Evolutionary conservation across 2,797 vertebrate genomes (phyloP).

Genomic region (Lateolabrax maculatus): DNA sequence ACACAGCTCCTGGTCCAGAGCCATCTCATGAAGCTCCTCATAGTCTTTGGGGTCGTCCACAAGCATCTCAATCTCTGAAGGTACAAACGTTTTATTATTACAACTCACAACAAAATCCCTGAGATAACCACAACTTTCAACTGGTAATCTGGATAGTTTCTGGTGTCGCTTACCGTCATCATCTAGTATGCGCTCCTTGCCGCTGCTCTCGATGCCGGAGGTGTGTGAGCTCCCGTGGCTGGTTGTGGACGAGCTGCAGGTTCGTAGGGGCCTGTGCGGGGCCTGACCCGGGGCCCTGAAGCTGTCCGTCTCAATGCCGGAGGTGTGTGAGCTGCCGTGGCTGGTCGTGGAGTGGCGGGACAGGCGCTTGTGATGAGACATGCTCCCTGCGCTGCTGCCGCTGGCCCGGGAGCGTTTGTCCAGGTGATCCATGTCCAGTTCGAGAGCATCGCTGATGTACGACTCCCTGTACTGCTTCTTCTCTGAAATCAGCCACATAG

Average conservation of each 20-base stretch:
- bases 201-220: constrained; percentile 95
- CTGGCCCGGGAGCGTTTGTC: constrained; percentile 96
- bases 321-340: constrained; percentile 97
- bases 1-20: constrained; percentile 95
- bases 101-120: not conserved
- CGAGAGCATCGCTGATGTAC: constrained; percentile 98
- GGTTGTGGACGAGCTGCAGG: constrained; percentile 95
- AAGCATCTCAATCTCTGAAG: constrained; percentile 97
- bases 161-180: constrained; percentile 91
- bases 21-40: constrained; percentile 91
- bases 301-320: constrained; percentile 94
- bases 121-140: not conserved
- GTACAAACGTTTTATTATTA: constrained; percentile 1
- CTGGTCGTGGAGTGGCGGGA: constrained; percentile 94
- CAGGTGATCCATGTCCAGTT: constrained; percentile 96
- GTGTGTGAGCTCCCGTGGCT: constrained; percentile 97
- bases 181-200: constrained; percentile 94
- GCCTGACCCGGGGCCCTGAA: constrained; percentile 85
- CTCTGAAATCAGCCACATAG: constrained; percentile 85
- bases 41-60: constrained; percentile 98
- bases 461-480: constrained; percentile 99
- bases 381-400: constrained; percentile 93
- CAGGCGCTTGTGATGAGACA: constrained; percentile 90
- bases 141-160: not conserved
- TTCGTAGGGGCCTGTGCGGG: constrained; percentile 89